Evolutionary conservation across 2,888 invertebrate species (phyloP), one percentile per base, ranked within the genome.

Genomic region (Lasioglossum leucozonium): DNA sequence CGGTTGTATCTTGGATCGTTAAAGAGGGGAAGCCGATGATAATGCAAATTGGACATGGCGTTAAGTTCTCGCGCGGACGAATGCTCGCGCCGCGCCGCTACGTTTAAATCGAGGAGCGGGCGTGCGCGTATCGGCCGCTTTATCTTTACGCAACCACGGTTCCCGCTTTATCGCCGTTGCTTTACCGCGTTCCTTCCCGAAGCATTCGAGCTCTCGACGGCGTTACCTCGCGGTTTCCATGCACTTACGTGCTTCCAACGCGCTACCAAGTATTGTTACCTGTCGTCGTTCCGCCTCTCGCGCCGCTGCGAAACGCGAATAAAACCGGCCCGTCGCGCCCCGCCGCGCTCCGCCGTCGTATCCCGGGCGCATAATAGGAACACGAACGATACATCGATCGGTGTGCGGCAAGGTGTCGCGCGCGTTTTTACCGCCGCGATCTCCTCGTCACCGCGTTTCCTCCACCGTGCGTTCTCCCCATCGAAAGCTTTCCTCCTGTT

Each of bases 31-130:
- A 82, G 67, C 67, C 69, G 72, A 80, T 62, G 82, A 85, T 86
- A 87, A 87, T 85, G 86, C 82, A 86, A 83, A 86, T 87, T 87
- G 72, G 73, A 80, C 77, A 58, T 55, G 80, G 86, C 82, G 76
- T 87, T 82, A 85, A 85, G 77, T 77, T 82, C 79, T 72, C 85
- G 74, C 81, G 67, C 79, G 77, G 71, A 80, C 44, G 62, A 71
- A 85, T 77, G 62, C 72, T 79, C 62, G 71, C 55, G 47, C 16
- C 55, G 11, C 55, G 67, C 34, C 55, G 69, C n/a, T 42, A 72
- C 62, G 75, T 72, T 79, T 80, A 79, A 85, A 85, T 78, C 69
- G 82, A 65, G 79, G 30, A 73, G 77, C 62, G 37, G 34, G 62
- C 65, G 47, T 18, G 62, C 62, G 62, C 65, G 62, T 82, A 87